Evolutionary conservation across 1,140 invertebrate genomes (phyloP), one percentile per base, ranked within the genome.

Genomic region (Pemphigus obesinymphae): DNA sequence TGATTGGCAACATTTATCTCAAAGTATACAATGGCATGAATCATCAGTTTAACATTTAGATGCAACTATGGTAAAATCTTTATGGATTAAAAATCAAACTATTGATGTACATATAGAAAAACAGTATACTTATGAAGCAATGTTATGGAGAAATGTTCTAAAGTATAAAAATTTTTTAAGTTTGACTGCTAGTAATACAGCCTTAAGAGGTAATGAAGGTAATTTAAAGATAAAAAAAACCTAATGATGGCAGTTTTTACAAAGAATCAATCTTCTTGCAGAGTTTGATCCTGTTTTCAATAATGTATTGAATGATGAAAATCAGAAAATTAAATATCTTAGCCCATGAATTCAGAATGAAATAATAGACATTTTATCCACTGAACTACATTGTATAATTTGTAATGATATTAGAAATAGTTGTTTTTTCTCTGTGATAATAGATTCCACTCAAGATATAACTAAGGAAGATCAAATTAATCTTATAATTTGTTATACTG

Each of bases 111-210:
- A 50, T 50, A 50, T 50, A 50, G 72, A 75, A 34, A 10, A 29
- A 0, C 72, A 75, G 23, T 40, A 40, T 23, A 17, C 43, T 2
- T n/a, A 75, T 50, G 45, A 75, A 13, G 50, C 26, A 34, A 13
- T 40, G 29, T 75, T 75, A 45, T 75, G 72, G 72, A 75, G 72
- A 53, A 45, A 75, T 4, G 50, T 75, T 1, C 31, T 75, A 48
- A 11, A 48, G 2, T 10, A 53, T 75, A 17, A 75, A 75, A 40
- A 75, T 75, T 3, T 55, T 31, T 20, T 50, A 17, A 29, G 45
- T 53, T 20, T 75, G 5, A 55, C 40, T 26, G 31, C 72, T 31
- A 20, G 31, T 48, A 50, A 75, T 53, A 53, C 40, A 31, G 43
- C 45, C n/a, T n/a, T n/a, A n/a, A n/a, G n/a, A n/a, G n/a, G n/a